Conservation (phyloP, 2,888 invertebrate genomes). For the Synergus gifuensis region DNA sequence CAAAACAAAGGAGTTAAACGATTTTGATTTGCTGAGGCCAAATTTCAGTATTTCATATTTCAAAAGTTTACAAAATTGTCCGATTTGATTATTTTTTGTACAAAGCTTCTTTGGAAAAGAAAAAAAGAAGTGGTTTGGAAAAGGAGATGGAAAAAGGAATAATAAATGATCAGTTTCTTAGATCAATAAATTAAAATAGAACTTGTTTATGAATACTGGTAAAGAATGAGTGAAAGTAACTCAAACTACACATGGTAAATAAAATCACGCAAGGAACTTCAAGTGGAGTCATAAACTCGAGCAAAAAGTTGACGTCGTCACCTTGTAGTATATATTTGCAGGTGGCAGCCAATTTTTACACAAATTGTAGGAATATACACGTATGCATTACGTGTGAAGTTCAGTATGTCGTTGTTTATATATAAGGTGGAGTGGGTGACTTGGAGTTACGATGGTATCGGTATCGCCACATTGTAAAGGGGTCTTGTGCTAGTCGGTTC, state of each 20-base stretch:
- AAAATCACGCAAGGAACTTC: slow-evolving; percentile 9
- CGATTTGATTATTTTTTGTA: no score
- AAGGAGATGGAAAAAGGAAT: no score
- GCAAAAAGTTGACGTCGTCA: slow-evolving; percentile 1
- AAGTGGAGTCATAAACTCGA: slow-evolving; percentile 8
- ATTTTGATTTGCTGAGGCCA: not conserved
- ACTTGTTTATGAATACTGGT: not conserved
- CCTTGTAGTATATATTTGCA: slow-evolving; percentile 4
- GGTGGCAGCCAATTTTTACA: slow-evolving; percentile 12
- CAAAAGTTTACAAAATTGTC: no score
- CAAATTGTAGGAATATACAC: slow-evolving; percentile 35
- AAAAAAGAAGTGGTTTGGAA: no score
- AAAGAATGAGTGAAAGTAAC: not conserved
- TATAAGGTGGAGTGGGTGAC: slow-evolving; percentile 45
- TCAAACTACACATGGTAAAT: not conserved
- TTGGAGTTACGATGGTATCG: slow-evolving; percentile 50
- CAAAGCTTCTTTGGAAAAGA: no score
- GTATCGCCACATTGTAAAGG: slow-evolving; percentile 57
- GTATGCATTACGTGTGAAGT: not conserved
- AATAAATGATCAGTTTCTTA: no score
- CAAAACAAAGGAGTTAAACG: not conserved
- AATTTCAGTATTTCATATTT: no score
- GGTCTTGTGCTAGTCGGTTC: slow-evolving; percentile 63
- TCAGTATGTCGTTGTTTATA: slow-evolving; percentile 48
- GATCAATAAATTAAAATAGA: not conserved